phyloP scores from a whole-genome alignment of 2,888 invertebrate species.

The Chalcosyrphus nemorum region DNA sequence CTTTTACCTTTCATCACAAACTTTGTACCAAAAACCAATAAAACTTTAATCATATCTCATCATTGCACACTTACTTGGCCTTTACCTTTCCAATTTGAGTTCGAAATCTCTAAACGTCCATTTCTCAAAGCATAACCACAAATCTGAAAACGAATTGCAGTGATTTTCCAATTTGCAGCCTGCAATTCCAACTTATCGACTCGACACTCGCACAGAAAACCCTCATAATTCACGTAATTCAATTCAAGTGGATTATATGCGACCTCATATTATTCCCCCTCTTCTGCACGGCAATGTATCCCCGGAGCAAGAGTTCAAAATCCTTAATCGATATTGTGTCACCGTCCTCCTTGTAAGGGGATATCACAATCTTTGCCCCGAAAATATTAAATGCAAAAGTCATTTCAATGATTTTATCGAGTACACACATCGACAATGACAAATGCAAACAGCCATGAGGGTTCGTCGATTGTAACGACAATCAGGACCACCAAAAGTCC shows the following conservation, averaged over 20 bases:
- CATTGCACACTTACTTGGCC: not conserved
- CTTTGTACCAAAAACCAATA: conserved; percentile 11
- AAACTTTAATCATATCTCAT: conserved; percentile 10
- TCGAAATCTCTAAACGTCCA: conserved; percentile 22
- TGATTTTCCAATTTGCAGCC: conserved; percentile 72
- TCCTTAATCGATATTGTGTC: conserved; percentile 57
- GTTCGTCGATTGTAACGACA: conserved; percentile 56
- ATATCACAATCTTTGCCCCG: conserved; percentile 20
- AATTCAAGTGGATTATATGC: conserved; percentile 70
- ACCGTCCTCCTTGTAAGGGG: not conserved
- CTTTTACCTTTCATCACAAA: not conserved
- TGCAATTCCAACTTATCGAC: conserved; percentile 68
- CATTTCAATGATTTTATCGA: conserved; percentile 67
- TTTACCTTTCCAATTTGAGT: not conserved
- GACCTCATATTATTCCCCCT: conserved; percentile 55
- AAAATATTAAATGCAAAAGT: conserved; percentile 65
- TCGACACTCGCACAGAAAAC: conserved; percentile 63
- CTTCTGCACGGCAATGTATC: not conserved
- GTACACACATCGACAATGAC: conserved; percentile 64
- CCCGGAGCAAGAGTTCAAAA: conserved; percentile 23
- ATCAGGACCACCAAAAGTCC: conserved; percentile 4
- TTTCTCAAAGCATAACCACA: conserved; percentile 54
- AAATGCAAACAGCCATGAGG: conserved; percentile 71
- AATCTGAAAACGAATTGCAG: conserved; percentile 70
- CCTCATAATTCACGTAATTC: conserved; percentile 71